These are phyloP conservation scores for Hanleya hanleyi DNA, from an alignment of 2,888 invertebrate species.

Conservation along the genomic window DNA sequence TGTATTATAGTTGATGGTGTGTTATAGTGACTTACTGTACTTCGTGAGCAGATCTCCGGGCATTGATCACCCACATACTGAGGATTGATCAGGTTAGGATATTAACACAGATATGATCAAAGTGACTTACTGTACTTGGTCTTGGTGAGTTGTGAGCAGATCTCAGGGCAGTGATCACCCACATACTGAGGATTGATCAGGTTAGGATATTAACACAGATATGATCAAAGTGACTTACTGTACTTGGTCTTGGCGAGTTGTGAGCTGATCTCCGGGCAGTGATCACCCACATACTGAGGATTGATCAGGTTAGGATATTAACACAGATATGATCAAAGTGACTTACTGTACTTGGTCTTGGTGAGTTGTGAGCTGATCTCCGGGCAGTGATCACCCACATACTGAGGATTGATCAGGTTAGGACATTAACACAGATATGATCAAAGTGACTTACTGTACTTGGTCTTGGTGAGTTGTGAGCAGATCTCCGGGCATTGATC, in stretches of 20 bases:
- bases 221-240: conserved; percentile 73
- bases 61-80: conserved; percentile 77
- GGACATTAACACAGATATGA: conserved; percentile 82
- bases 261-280: conserved; percentile 81
- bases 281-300: conserved; percentile 76
- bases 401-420: conserved; percentile 80
- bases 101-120: conserved; percentile 80
- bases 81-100: conserved; percentile 82
- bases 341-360: conserved; percentile 77
- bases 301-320: conserved; percentile 83
- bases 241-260: conserved; percentile 79
- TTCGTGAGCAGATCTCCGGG: conserved; percentile 80
- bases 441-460: conserved; percentile 74
- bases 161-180: conserved; percentile 79
- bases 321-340: conserved; percentile 78
- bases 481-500: conserved; percentile 80
- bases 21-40: conserved; percentile 66
- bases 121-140: conserved; percentile 75
- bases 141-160: conserved; percentile 81
- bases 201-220: conserved; percentile 82
- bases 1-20: background rate
- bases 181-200: conserved; percentile 80
- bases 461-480: conserved; percentile 79
- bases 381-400: conserved; percentile 78
- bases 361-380: conserved; percentile 80